These are phyloP conservation scores for Ormyrus thymus DNA, from an alignment of 2,888 invertebrate genomes.

Conservation along the genomic window DNA sequence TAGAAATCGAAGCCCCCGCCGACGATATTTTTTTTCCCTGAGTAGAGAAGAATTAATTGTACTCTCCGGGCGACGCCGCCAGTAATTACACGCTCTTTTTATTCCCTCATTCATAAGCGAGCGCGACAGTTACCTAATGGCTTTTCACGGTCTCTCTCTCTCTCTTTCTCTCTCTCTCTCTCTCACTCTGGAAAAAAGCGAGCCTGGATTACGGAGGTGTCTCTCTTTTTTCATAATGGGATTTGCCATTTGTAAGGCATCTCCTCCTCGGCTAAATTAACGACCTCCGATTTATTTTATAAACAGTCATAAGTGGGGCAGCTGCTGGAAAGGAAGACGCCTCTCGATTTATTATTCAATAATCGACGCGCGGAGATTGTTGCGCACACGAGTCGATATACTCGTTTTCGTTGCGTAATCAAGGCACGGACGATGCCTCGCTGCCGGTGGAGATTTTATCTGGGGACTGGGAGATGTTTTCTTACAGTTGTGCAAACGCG, in stretches of 20 bases:
- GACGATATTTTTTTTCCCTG: constrained; percentile 13
- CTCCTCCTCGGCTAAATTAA: neutral
- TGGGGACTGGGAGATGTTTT: constrained; percentile 4
- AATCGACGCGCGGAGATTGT: neutral
- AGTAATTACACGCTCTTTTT: constrained; percentile 9
- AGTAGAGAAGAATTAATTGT: constrained; percentile 33
- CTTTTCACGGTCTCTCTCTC: neutral
- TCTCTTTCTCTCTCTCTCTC: neutral
- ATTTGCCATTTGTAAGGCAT: constrained; percentile 32
- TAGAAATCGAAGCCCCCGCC: constrained; percentile 22
- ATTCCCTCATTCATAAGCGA: neutral
- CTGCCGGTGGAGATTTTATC: constrained; percentile 3
- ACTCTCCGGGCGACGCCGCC: neutral
- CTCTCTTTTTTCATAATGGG: constrained; percentile 1
- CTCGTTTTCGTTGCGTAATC: constrained; percentile 15
- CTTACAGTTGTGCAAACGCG: constrained; percentile 43
- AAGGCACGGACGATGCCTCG: neutral
- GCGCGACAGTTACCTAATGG: constrained; percentile 40
- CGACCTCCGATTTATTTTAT: no score
- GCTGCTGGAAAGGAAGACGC: no score
- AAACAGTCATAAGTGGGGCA: no score
- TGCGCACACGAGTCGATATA: neutral
- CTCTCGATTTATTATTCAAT: neutral
- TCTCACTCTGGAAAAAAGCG: no score
- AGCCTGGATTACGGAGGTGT: neutral